Conservation (phyloP, 2,888 invertebrate genomes). For the Dichetophora obliterata region DNA sequence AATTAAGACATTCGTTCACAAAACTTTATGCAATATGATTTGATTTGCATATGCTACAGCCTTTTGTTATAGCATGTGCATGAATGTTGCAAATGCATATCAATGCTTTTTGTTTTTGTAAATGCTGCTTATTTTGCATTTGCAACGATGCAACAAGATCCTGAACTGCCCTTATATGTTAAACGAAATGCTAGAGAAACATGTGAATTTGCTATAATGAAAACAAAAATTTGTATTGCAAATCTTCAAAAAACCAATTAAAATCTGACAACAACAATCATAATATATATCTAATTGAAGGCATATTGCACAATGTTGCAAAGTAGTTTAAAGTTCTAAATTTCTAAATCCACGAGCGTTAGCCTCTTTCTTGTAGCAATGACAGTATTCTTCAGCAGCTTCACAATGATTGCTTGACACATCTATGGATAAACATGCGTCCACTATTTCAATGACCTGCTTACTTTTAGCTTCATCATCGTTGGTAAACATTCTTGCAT, state of each 20-base stretch:
- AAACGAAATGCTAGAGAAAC: too few species aligned
- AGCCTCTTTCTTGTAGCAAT: conserved; percentile 56
- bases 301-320: neutral
- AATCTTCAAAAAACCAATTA: neutral
- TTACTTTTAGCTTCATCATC: conserved; percentile 55
- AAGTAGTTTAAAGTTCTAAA: conserved; percentile 16
- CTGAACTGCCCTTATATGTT: too few species aligned
- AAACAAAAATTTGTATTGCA: neutral
- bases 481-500: conserved; percentile 51
- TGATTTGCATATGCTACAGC: too few species aligned
- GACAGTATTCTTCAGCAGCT: conserved; percentile 58
- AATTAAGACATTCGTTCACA: too few species aligned
- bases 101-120: too few species aligned
- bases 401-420: conserved; percentile 60
- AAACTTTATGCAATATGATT: too few species aligned
- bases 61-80: too few species aligned
- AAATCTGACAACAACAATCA: neutral
- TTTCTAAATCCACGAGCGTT: conserved; percentile 51
- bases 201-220: neutral
- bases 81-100: too few species aligned
- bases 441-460: conserved; percentile 53
- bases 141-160: too few species aligned
- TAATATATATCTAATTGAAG: neutral
- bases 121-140: too few species aligned
- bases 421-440: conserved; percentile 49